phyloP scores from a whole-genome alignment of 2,113 vertebrate species.

The Misgurnus mizolepis region DNA sequence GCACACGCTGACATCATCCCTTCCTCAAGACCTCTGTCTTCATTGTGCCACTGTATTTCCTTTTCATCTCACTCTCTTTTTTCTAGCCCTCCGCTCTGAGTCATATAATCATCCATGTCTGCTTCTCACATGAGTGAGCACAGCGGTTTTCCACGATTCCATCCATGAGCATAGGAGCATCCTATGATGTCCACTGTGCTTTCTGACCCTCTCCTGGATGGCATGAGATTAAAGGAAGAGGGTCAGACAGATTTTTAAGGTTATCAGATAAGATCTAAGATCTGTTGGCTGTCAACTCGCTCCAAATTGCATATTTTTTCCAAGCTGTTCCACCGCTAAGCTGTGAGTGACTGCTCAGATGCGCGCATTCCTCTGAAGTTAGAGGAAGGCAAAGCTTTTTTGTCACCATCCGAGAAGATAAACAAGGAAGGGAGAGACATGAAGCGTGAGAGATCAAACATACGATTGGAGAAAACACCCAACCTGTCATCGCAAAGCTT shows the following conservation, averaged over 20 bases:
- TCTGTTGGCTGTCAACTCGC: constrained; percentile 23
- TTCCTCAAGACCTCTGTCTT: constrained; percentile 5
- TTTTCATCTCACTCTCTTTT: constrained; percentile 25
- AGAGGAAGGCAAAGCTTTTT: constrained; percentile 40
- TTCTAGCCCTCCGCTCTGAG: neutral
- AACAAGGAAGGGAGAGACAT: constrained; percentile 12
- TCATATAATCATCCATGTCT: neutral
- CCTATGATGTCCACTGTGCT: neutral
- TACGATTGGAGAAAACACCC: constrained; percentile 33
- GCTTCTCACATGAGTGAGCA: neutral
- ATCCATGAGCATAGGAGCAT: constrained; percentile 3
- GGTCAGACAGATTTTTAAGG: constrained; percentile 28
- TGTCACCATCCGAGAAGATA: constrained; percentile 35
- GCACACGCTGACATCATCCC: constrained; percentile 40
- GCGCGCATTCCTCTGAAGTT: constrained; percentile 21
- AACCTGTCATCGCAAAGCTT: constrained; percentile 2
- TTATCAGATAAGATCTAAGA: constrained; percentile 39
- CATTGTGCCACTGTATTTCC: constrained; percentile 4
- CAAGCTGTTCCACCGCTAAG: neutral
- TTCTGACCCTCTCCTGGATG: constrained; percentile 37
- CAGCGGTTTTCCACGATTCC: neutral
- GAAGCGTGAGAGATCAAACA: constrained; percentile 33
- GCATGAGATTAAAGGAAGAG: constrained; percentile 44
- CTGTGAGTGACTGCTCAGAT: constrained; percentile 49
- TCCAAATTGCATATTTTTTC: constrained; percentile 37